These are phyloP conservation scores for Xestia ashworthii DNA, from an alignment of 2,888 invertebrate genomes.

Conservation along the genomic window DNA sequence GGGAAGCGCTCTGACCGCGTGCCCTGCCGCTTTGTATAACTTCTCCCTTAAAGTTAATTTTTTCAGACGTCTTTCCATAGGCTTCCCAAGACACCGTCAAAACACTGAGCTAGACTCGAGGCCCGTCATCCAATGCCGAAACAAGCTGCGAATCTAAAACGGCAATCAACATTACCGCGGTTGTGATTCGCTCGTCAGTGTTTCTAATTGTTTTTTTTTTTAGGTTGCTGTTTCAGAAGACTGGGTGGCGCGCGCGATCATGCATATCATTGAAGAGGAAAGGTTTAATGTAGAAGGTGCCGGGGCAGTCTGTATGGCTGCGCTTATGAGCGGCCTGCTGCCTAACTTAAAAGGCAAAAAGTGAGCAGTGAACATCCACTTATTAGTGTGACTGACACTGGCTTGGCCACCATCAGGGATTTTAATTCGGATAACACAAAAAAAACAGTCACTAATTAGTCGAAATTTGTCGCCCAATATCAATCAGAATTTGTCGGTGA, in stretches of 20 bases:
- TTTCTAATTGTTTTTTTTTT: conserved; percentile 15
- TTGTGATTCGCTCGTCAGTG: neutral
- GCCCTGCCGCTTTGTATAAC: too few species aligned
- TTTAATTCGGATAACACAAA: too few species aligned
- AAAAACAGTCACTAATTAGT: too few species aligned
- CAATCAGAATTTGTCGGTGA: too few species aligned
- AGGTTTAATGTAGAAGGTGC: conserved; percentile 97
- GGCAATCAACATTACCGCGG: neutral
- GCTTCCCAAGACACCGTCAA: neutral
- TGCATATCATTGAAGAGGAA: conserved; percentile 95
- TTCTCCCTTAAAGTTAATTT: neutral
- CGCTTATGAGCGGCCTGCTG: conserved; percentile 94
- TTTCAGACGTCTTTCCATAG: neutral
- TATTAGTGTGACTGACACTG: neutral
- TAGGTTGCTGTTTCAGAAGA: conserved; percentile 95
- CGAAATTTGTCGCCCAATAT: too few species aligned
- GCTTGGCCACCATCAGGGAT: too few species aligned
- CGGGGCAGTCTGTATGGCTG: conserved; percentile 95
- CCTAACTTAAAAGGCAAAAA: conserved; percentile 96
- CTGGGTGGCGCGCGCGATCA: conserved; percentile 95
- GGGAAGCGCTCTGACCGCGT: too few species aligned
- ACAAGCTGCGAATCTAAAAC: neutral
- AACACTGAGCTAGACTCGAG: neutral
- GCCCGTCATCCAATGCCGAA: neutral
- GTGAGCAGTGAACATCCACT: conserved; percentile 81